A percentile compares a stretch with the other conserved stretches of the same genome.
phyloP scores from a whole-genome alignment of 2,888 invertebrate species.

The Apantesis nais region DNA sequence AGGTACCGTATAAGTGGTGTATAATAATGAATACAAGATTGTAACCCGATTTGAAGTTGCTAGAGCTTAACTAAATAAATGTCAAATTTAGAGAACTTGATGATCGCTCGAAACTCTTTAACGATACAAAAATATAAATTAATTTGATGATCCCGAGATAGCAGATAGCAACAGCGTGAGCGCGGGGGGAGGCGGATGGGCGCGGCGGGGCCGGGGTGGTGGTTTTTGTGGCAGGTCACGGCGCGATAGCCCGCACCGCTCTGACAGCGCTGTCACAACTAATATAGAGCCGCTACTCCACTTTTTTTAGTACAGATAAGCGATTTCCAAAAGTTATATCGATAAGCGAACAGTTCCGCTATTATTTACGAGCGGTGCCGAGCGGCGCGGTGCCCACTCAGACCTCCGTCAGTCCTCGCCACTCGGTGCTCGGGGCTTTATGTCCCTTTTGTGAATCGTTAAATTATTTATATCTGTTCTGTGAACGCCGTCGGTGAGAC shows the following conservation, averaged over 20 bases:
- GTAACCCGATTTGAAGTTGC: background rate
- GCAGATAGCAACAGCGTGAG: constrained; percentile 44
- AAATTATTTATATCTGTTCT: constrained; percentile 67
- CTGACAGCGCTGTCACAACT: constrained; percentile 30
- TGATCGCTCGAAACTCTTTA: constrained; percentile 23
- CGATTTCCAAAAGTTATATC: constrained; percentile 55
- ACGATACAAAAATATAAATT: constrained; percentile 34
- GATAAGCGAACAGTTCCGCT: constrained; percentile 59
- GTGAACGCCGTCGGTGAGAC: constrained; percentile 45
- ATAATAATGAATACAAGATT: background rate
- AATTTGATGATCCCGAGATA: constrained; percentile 48
- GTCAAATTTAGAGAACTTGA: constrained; percentile 12
- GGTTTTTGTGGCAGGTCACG: constrained; percentile 55
- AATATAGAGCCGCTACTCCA: constrained; percentile 35
- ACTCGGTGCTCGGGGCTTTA: constrained; percentile 35
- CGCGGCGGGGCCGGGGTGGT: background rate
- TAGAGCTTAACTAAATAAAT: background rate
- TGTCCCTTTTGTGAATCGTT: constrained; percentile 59
- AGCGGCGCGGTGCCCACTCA: constrained; percentile 53
- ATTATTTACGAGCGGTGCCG: constrained; percentile 57
- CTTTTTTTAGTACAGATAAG: constrained; percentile 62
- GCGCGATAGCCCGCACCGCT: constrained; percentile 58
- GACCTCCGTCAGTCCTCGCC: constrained; percentile 71
- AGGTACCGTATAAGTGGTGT: background rate
- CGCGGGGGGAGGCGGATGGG: background rate